Conservation (phyloP, 2,797 vertebrate genomes). For the Cirrhinus molitorella region DNA sequence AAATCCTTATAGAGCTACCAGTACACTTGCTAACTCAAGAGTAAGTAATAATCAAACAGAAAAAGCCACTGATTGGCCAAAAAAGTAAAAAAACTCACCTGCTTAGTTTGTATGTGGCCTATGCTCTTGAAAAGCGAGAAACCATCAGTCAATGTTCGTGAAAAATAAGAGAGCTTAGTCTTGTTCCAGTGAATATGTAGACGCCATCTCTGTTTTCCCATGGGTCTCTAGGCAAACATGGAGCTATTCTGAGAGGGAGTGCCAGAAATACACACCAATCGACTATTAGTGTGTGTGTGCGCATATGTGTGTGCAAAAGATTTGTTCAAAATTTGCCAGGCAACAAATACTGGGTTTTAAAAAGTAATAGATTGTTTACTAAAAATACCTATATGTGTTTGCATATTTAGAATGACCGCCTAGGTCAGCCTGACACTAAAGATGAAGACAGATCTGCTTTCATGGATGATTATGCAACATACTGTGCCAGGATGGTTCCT, state of each 20-base stretch:
- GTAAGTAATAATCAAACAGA: neutral
- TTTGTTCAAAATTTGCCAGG: constrained; percentile 22
- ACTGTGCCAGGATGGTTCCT: constrained; percentile 7
- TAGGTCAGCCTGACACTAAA: neutral
- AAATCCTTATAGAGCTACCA: neutral
- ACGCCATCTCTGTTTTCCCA: constrained; percentile 42
- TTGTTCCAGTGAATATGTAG: constrained; percentile 50
- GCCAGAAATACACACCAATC: constrained; percentile 77
- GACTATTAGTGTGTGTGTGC: constrained; percentile 36
- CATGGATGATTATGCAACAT: constrained; percentile 20
- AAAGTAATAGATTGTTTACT: constrained; percentile 29
- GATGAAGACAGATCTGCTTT: constrained; percentile 21
- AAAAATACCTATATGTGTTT: constrained; percentile 17
- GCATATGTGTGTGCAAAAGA: constrained; percentile 35
- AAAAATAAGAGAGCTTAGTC: constrained; percentile 54
- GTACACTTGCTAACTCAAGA: neutral
- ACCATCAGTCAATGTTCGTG: constrained; percentile 21
- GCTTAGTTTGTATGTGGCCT: neutral
- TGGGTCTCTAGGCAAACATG: constrained; percentile 74
- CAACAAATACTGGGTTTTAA: constrained; percentile 30
- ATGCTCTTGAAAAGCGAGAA: constrained; percentile 35
- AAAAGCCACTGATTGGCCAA: neutral
- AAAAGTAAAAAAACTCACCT: constrained; percentile 47
- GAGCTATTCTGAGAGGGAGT: constrained; percentile 73
- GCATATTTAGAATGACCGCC: constrained; percentile 11